These are phyloP conservation scores for Drosophila neoperkinsi DNA, from an alignment of 2,888 invertebrate genomes.

Conservation along the genomic window DNA sequence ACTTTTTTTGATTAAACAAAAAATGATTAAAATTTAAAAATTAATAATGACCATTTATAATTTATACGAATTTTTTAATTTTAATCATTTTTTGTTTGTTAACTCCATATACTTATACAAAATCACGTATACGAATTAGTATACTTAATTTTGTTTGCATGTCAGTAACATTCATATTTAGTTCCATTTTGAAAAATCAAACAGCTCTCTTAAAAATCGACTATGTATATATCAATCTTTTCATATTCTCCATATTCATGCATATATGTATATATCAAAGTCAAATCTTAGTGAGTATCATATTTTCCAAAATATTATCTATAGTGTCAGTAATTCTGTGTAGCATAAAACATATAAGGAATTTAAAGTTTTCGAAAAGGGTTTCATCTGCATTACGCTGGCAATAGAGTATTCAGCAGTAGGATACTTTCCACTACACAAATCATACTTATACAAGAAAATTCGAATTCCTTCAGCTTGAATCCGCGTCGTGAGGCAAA, in stretches of 20 bases:
- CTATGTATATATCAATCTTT: background rate
- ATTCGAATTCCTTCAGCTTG: conserved; percentile 2
- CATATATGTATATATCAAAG: background rate
- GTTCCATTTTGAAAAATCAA: background rate
- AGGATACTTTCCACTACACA: background rate
- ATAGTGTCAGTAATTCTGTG: background rate
- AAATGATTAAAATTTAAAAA: background rate
- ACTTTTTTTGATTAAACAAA: background rate
- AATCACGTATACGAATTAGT: no score
- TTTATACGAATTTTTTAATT: no score
- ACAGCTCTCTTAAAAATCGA: background rate
- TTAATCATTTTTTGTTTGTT: no score
- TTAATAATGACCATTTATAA: no score
- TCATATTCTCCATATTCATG: no score
- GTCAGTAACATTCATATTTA: background rate
- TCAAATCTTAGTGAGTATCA: background rate
- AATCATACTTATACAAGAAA: background rate
- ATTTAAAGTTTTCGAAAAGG: background rate
- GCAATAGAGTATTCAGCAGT: background rate
- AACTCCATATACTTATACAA: no score
- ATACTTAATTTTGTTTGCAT: no score
- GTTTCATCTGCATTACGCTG: background rate
- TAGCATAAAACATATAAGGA: background rate
- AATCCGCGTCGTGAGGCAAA: conserved; percentile 71
- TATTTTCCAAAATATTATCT: background rate